These are phyloP conservation scores for Lacanobia wlatinum DNA, from an alignment of 2,888 invertebrate genomes.

Conservation along the genomic window DNA sequence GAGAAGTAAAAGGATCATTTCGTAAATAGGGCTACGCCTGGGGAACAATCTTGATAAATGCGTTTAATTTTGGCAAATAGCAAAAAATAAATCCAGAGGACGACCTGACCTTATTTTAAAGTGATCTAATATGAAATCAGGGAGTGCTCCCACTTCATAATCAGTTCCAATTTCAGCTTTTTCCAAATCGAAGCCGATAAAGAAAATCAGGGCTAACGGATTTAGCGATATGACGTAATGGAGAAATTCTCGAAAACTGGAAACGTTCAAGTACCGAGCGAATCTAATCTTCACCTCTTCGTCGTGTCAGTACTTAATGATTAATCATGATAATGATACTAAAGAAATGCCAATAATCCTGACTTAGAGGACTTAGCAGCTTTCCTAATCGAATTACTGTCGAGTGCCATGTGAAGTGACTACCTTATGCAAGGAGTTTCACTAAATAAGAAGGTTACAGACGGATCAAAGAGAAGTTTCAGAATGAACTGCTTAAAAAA, in stretches of 20 bases:
- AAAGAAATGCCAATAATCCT: neutral
- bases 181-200: slow-evolving; percentile 20
- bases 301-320: neutral
- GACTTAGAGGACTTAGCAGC: neutral
- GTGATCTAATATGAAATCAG: no score
- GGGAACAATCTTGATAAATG: neutral
- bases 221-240: slow-evolving; percentile 18
- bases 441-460: neutral
- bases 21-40: neutral
- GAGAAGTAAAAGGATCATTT: neutral
- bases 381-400: neutral
- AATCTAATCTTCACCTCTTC: slow-evolving; percentile 6
- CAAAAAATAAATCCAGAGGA: neutral
- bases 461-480: neutral
- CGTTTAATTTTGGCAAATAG: no score
- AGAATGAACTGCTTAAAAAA: neutral
- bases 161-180: slow-evolving; percentile 9
- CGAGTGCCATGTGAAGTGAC: no score
- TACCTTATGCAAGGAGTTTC: neutral
- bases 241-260: slow-evolving; percentile 41
- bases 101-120: neutral
- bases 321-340: slow-evolving; percentile 18
- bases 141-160: slow-evolving; percentile 2
- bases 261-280: neutral
- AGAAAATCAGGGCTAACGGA: slow-evolving; percentile 20